Conservation (phyloP, 1,140 invertebrate genomes). For the Linepithema humile region DNA sequence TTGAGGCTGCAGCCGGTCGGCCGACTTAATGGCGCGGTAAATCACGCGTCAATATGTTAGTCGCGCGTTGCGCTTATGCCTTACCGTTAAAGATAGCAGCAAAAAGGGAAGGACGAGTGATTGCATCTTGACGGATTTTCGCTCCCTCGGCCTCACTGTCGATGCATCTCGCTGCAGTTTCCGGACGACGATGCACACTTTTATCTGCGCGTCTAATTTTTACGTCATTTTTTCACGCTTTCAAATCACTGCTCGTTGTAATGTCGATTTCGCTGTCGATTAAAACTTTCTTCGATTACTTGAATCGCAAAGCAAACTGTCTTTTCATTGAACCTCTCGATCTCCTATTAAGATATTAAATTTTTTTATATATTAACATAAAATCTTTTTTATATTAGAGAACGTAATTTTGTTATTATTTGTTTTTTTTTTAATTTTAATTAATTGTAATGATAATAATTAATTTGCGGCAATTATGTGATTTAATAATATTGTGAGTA, state of each 20-base stretch:
- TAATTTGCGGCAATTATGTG: not conserved
- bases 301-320: not conserved
- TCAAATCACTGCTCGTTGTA: not conserved
- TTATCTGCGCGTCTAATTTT: not conserved
- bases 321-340: not conserved
- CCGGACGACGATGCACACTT: not conserved
- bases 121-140: slow-evolving; percentile 60
- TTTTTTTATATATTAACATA: not conserved
- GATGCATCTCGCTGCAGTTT: slow-evolving; percentile 22
- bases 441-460: not conserved
- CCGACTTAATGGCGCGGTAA: slow-evolving; percentile 48
- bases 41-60: slow-evolving; percentile 48
- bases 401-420: too few relatives aligned
- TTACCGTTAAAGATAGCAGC: slow-evolving; percentile 68
- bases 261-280: slow-evolving; percentile 1
- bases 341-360: not conserved
- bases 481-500: not conserved
- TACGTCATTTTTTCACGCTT: slow-evolving; percentile 20
- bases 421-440: not conserved
- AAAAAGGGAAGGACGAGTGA: slow-evolving; percentile 49
- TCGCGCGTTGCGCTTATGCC: slow-evolving; percentile 4
- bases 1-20: slow-evolving; percentile 41
- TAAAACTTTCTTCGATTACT: not conserved
- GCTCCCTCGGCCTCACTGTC: slow-evolving; percentile 27
- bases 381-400: not conserved